phyloP scores from a whole-genome alignment of 2,888 invertebrate genomes.

The Drosophila lacicola region DNA sequence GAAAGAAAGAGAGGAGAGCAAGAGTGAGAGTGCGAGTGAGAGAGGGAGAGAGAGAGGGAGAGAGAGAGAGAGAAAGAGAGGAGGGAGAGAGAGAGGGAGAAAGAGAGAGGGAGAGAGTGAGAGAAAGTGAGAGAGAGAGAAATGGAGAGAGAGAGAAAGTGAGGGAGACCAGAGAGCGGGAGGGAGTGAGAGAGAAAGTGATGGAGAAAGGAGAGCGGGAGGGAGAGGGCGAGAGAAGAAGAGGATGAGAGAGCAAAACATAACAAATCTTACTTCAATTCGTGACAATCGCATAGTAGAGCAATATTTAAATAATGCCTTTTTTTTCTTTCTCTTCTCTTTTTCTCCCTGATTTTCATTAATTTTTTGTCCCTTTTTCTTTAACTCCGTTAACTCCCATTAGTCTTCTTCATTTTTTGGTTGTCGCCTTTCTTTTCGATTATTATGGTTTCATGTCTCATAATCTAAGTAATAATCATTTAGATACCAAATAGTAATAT shows the following conservation, averaged over 20 bases:
- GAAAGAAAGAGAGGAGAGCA: neutral
- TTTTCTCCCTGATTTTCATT: neutral
- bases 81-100: neutral
- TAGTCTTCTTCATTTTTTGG: neutral
- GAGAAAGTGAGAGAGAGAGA: neutral
- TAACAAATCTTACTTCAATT: no score
- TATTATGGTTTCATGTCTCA: no score
- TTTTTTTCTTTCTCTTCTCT: no score
- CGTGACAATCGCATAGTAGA: slow-evolving; percentile 1
- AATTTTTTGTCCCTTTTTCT: neutral
- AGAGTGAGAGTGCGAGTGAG: no score
- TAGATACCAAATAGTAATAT: neutral
- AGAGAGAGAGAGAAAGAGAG: neutral
- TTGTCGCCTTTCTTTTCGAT: neutral
- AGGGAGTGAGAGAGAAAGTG: no score
- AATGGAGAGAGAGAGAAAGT: neutral
- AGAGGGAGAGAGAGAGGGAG: no score
- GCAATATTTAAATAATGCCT: neutral
- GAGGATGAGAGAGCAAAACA: no score
- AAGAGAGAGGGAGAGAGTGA: neutral
- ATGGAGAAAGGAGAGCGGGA: no score
- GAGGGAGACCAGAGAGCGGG: no score
- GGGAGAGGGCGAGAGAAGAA: no score
- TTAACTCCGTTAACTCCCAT: neutral
- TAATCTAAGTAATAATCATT: neutral